phyloP scores from a whole-genome alignment of 64 coral and sea anemone species.

The Stichodactyla mertensii region DNA sequence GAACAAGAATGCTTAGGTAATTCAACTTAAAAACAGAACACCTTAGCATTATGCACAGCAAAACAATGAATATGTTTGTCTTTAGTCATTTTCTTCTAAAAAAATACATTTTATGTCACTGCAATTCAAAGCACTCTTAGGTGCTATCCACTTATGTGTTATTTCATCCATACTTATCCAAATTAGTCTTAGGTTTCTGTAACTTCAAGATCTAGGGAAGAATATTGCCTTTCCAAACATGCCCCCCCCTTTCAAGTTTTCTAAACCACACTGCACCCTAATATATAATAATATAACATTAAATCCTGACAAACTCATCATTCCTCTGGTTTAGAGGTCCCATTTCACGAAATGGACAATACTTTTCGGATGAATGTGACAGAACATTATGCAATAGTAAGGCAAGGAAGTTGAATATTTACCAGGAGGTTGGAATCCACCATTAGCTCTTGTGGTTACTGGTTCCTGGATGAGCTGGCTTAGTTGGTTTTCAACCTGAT shows the following conservation, averaged over 20 bases:
- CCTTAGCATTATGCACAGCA: no score
- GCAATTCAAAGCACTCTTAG: no score
- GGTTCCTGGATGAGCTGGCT: constrained; percentile 20
- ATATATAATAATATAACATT: no score
- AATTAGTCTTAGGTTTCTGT: background rate
- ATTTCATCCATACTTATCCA: background rate
- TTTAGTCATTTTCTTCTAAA: no score
- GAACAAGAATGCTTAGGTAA: background rate
- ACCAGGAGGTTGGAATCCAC: constrained; percentile 27
- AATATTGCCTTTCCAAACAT: background rate
- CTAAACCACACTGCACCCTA: no score
- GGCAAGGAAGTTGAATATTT: background rate
- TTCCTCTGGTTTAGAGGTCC: no score
- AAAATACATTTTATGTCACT: no score
- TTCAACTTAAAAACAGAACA: no score
- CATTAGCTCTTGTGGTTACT: constrained; percentile 32
- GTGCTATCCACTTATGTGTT: background rate
- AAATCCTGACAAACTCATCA: no score
- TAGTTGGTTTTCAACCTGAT: constrained; percentile 36
- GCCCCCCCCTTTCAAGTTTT: background rate
- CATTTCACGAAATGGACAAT: no score
- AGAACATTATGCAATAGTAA: background rate
- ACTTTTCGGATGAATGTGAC: background rate
- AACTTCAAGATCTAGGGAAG: background rate
- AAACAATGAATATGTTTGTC: no score